A percentile compares a stretch with the other conserved stretches of the same genome.
These are phyloP conservation scores for Brachypodius melanocephalos DNA, from an alignment of 2,113 vertebrate species.

Conservation along the genomic window DNA sequence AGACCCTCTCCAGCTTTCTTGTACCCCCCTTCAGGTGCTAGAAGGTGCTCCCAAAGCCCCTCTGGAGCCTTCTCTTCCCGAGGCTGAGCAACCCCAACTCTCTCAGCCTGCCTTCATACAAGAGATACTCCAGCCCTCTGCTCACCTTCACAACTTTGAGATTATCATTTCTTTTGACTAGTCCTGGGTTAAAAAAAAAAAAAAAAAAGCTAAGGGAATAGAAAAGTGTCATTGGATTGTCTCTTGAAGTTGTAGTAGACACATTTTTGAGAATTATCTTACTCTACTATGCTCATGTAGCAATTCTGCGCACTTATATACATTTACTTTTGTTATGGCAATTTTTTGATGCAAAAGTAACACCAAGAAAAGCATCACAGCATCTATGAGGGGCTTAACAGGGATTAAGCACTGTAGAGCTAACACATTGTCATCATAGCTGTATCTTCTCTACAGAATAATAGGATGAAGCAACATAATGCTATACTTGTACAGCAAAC, in stretches of 20 bases:
- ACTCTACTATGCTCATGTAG: neutral
- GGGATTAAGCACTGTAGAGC: neutral
- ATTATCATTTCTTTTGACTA: neutral
- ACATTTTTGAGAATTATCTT: neutral
- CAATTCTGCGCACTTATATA: neutral
- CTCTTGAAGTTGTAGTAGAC: neutral
- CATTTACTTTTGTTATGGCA: accelerated
- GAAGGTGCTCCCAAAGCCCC: neutral
- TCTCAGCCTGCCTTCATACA: neutral
- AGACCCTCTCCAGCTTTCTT: neutral
- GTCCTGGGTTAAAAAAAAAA: neutral
- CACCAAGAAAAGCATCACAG: neutral
- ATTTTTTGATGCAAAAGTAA: neutral
- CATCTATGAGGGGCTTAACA: accelerated
- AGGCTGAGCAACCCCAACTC: neutral
- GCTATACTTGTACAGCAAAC: neutral
- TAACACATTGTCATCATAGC: neutral
- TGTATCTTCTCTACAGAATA: neutral
- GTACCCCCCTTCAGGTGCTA: neutral
- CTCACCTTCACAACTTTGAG: neutral
- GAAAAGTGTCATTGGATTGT: neutral
- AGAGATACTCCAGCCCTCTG: neutral
- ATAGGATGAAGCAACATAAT: constrained; percentile 13
- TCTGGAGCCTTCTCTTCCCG: neutral
- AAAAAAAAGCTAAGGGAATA: neutral